Percentiles rank a stretch among this genome's conserved stretches.
Evolutionary conservation across 2,888 invertebrate species (phyloP).

Genomic region (Pollenia labialis): DNA sequence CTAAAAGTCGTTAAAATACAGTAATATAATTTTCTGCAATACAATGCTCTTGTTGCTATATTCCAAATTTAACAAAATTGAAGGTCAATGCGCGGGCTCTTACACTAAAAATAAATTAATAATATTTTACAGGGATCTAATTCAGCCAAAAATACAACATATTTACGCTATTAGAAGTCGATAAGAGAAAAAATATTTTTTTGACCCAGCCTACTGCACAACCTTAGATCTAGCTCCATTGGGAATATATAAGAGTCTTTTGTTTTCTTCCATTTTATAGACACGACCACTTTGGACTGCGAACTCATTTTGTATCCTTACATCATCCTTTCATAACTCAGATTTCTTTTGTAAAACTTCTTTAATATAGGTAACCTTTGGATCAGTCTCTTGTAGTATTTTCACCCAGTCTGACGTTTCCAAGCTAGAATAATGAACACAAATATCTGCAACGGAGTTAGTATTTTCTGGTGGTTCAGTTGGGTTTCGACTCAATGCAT

Average conservation of each 20-base stretch:
- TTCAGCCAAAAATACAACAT: too few species aligned
- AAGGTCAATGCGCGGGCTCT: too few species aligned
- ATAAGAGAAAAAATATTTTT: too few species aligned
- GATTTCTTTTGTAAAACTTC: not conserved
- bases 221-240: conserved; percentile 29
- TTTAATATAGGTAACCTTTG: conserved; percentile 17
- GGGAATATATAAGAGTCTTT: not conserved
- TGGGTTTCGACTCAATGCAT: conserved; percentile 43
- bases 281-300: not conserved
- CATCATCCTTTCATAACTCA: conserved; percentile 8
- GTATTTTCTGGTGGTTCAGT: conserved; percentile 13
- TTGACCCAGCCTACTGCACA: too few species aligned
- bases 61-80: too few species aligned
- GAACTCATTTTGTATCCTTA: conserved; percentile 14
- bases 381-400: conserved; percentile 20
- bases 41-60: too few species aligned
- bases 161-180: too few species aligned
- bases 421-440: conserved; percentile 24
- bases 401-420: conserved; percentile 28
- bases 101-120: too few species aligned
- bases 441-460: conserved; percentile 24
- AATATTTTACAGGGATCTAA: too few species aligned
- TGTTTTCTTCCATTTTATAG: not conserved
- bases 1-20: too few species aligned
- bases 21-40: too few species aligned